These are phyloP conservation scores for Cremastinae sp. DNA, from an alignment of 2,888 invertebrate genomes.

Conservation along the genomic window DNA sequence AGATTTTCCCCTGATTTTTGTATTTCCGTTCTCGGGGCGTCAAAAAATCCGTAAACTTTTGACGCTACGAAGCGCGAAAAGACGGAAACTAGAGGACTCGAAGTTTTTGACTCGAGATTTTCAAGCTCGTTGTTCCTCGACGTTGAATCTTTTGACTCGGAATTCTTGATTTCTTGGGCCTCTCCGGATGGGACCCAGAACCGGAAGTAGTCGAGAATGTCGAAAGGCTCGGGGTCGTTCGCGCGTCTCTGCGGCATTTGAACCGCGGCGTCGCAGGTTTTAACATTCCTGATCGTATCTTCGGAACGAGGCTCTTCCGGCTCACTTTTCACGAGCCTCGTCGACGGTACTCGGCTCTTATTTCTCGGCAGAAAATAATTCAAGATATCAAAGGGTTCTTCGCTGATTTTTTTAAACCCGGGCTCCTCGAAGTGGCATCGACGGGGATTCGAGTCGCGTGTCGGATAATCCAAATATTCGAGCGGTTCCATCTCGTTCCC, in stretches of 20 bases:
- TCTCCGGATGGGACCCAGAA: neutral
- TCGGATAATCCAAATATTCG: neutral
- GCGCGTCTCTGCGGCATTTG: conserved; percentile 8
- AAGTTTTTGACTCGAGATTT: no score
- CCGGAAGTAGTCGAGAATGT: conserved; percentile 49
- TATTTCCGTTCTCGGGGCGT: neutral
- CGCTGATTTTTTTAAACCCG: neutral
- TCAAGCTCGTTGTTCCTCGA: neutral
- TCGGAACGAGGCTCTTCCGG: neutral
- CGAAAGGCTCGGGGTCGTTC: conserved; percentile 31
- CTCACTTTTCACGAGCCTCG: neutral
- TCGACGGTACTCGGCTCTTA: neutral
- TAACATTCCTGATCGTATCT: neutral
- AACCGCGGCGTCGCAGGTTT: conserved; percentile 9
- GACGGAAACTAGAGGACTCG: no score
- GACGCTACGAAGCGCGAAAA: no score
- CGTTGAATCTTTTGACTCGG: neutral
- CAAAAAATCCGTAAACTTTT: neutral
- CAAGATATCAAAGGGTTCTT: conserved; percentile 19
- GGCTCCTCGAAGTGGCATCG: no score
- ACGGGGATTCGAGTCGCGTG: neutral
- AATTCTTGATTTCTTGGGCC: neutral
- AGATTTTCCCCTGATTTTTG: conserved; percentile 5
- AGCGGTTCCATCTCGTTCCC: neutral
- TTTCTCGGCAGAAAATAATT: neutral